Conservation (phyloP, 2,797 vertebrate genomes). For the Chromis chromis region DNA sequence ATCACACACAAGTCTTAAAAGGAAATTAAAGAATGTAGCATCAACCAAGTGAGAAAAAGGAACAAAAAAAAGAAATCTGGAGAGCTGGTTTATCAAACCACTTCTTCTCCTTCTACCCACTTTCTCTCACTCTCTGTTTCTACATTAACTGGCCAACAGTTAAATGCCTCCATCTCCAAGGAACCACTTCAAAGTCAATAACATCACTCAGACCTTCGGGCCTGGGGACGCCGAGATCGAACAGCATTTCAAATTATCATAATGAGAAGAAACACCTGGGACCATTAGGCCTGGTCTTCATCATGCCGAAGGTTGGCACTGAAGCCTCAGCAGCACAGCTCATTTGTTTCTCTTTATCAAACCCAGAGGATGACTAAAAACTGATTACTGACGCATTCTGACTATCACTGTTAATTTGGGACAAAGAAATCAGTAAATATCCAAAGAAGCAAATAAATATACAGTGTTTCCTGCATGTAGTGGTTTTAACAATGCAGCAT, state of each 20-base stretch:
- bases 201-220: slow-evolving; percentile 65
- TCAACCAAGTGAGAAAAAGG: background rate
- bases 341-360: slow-evolving; percentile 44
- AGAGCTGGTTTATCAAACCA: slow-evolving; percentile 7
- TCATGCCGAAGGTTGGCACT: slow-evolving; percentile 35
- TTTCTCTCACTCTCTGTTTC: background rate
- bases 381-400: slow-evolving; percentile 21
- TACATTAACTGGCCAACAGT: slow-evolving; percentile 50
- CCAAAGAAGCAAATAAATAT: background rate
- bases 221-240: slow-evolving; percentile 52
- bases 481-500: background rate
- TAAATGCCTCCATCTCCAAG: slow-evolving; percentile 58
- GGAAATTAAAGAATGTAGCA: slow-evolving; percentile 24
- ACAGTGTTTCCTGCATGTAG: background rate
- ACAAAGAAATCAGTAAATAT: slow-evolving; percentile 21
- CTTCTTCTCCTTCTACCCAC: background rate
- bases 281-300: slow-evolving; percentile 47
- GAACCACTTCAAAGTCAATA: slow-evolving; percentile 73
- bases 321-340: slow-evolving; percentile 17
- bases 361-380: slow-evolving; percentile 36
- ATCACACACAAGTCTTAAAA: slow-evolving; percentile 20
- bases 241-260: slow-evolving; percentile 70
- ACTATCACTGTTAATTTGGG: slow-evolving; percentile 13
- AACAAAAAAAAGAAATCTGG: slow-evolving; percentile 7
- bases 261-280: slow-evolving; percentile 70